Evolutionary conservation across 2,113 vertebrate genomes (phyloP).

Genomic region (Passer domesticus): DNA sequence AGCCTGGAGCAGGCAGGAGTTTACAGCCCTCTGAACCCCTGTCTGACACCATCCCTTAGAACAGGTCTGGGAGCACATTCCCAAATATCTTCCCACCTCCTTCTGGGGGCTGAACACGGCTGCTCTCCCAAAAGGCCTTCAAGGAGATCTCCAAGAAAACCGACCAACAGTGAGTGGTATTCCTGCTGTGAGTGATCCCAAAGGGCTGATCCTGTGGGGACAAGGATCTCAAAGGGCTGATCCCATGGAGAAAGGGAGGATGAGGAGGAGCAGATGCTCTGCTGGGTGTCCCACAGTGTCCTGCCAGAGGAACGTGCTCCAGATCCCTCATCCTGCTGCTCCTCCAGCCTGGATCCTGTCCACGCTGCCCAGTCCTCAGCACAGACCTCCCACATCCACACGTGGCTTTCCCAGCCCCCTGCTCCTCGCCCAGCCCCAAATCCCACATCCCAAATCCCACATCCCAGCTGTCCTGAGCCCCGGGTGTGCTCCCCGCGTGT

Average conservation of each 20-base stretch:
- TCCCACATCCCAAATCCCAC: neutral
- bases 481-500: neutral
- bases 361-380: fast-evolving
- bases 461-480: neutral
- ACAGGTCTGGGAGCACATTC: neutral
- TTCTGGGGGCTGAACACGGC: neutral
- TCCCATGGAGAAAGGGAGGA: neutral
- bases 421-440: neutral
- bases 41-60: neutral
- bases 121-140: neutral
- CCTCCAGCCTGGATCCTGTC: neutral
- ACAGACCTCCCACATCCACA: neutral
- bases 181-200: neutral
- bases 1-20: neutral
- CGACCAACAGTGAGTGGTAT: neutral
- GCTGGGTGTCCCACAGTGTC: fast-evolving
- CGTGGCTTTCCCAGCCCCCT: neutral
- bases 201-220: neutral
- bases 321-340: neutral
- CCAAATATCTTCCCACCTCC: neutral
- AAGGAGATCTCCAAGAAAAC: neutral
- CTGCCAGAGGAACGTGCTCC: neutral
- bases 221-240: neutral
- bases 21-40: neutral
- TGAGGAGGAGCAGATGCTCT: conserved; percentile 8